Base-by-base conservation (phyloP, 1,140 invertebrate genomes). In the Ceratina japonica region DNA sequence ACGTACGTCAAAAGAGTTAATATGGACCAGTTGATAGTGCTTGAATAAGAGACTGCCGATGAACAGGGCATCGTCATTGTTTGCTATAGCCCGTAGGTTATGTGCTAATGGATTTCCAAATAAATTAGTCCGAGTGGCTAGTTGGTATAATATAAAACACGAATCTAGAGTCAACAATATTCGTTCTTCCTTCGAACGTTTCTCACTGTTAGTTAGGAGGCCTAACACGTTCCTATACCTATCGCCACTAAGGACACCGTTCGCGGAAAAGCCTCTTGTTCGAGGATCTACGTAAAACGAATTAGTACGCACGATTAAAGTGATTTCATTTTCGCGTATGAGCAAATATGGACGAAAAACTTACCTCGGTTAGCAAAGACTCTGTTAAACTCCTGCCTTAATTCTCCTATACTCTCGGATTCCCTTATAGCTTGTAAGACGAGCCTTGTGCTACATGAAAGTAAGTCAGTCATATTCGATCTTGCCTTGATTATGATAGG, bases 21-120 rank as follows among this genome's bases (percentile, higher is more conserved):
- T 97, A 2, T 97, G 95, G 75, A 95, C 94, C 72, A 96, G 96
- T 90, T 97, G 96, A 71, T 97, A 93, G 89, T 98, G 97, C 72
- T 94, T 93, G 58, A 98, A 90, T 37, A 97, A 88, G 16, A 95
- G 90, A 56, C 94, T 94, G 18, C 94, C 95, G 62, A 91, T 58
- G 66, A 94, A 94, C n/a, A 56, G 85, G 18, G 80, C 83, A 37
- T 87, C 69, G 8, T n/a, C n/a, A n/a, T n/a, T n/a, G n/a, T n/a
- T n/a, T n/a, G n/a, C n/a, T n/a, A n/a, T n/a, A n/a, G n/a, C 20
- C 0, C 79, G 44, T 62, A 90, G 79, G 74, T 85, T 63, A 1
- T 74, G 52, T 0, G 64, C 5, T 16, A 90, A 64, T 77, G 86
- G 84, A 68, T 90, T 82, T 80, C 93, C 86, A 88, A 95, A 93